A percentile compares a stretch with the other conserved stretches of the same genome.
Evolutionary conservation across 2,797 vertebrate genomes (phyloP).

Genomic region (Karalla daura): DNA sequence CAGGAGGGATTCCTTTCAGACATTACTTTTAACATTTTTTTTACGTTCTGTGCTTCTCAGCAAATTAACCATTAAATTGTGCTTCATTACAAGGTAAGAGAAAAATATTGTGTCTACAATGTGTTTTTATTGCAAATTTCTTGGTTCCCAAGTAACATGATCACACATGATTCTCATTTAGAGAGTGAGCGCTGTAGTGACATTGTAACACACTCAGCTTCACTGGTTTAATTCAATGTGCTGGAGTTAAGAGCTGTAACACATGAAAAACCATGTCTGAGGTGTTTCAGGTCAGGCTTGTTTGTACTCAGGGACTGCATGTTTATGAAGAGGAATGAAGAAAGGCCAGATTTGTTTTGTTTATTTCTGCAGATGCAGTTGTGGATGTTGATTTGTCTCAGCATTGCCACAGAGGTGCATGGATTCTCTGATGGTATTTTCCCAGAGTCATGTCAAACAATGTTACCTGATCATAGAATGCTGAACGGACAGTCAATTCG

Average conservation of each 20-base stretch:
- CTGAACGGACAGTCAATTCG: fast-evolving
- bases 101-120: background rate
- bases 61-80: background rate
- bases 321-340: background rate
- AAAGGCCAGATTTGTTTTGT: background rate
- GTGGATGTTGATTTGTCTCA: conserved; percentile 37
- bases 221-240: too few relatives aligned
- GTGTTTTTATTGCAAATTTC: background rate
- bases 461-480: fast-evolving
- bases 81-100: conserved; percentile 31
- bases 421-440: fast-evolving
- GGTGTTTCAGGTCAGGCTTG: background rate
- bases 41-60: background rate
- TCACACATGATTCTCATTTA: background rate
- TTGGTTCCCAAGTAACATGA: background rate
- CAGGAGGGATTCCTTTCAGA: background rate
- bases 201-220: background rate
- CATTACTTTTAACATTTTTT: too few relatives aligned
- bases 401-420: conserved; percentile 24
- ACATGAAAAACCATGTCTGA: too few relatives aligned
- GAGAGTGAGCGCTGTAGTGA: too few relatives aligned
- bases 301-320: background rate
- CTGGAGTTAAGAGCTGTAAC: too few relatives aligned
- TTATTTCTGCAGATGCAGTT: conserved; percentile 57
- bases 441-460: background rate